A percentile compares a stretch with the other conserved stretches of the same genome.
These are phyloP conservation scores for Ceuthmochares aereus DNA, from an alignment of 2,113 vertebrate species.

Conservation along the genomic window DNA sequence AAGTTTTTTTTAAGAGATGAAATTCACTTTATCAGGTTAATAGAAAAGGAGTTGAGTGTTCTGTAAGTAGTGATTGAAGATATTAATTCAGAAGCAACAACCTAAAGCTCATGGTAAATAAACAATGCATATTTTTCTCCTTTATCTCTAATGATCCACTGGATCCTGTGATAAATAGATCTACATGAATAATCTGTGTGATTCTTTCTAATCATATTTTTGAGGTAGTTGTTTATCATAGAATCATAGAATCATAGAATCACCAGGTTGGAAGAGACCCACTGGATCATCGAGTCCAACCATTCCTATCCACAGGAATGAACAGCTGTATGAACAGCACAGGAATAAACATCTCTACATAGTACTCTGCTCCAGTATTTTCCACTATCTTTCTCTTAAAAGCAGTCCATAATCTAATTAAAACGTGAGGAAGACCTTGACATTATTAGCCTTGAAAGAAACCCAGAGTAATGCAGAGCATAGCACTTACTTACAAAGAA, in stretches of 20 bases:
- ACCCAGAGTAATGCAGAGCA: neutral
- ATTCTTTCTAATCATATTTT: neutral
- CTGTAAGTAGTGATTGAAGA: neutral
- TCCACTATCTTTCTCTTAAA: neutral
- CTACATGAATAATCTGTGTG: neutral
- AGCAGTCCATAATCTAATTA: neutral
- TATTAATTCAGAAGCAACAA: neutral
- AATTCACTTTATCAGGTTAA: neutral
- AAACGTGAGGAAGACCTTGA: neutral
- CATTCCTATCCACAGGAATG: too few species aligned
- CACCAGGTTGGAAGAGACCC: too few species aligned
- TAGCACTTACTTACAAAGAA: neutral
- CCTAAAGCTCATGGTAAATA: accelerated
- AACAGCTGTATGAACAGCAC: neutral
- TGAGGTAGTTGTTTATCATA: too few species aligned
- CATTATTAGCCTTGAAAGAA: neutral
- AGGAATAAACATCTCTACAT: neutral
- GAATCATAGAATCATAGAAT: too few species aligned
- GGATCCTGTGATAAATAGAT: neutral
- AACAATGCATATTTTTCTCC: neutral
- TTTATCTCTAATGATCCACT: neutral
- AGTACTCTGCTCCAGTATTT: neutral
- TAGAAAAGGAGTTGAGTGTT: neutral
- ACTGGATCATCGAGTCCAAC: too few species aligned
- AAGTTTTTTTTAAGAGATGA: neutral